These are phyloP conservation scores for Leptinotarsa juncta DNA, from an alignment of 2,888 invertebrate species.

Conservation along the genomic window DNA sequence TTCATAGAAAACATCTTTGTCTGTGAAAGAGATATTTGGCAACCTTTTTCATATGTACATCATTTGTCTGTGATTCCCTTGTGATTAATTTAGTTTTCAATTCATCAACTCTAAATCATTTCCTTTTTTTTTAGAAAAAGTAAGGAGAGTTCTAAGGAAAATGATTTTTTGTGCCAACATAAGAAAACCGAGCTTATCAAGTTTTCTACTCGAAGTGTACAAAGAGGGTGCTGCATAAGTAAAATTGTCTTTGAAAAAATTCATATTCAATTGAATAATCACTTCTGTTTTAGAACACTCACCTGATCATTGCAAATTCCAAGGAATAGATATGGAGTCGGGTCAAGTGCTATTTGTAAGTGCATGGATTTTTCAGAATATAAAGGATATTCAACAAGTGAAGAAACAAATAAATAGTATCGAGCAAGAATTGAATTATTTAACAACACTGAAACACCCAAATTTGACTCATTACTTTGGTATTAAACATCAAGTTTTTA, in stretches of 20 bases:
- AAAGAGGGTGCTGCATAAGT: conserved; percentile 83
- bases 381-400: conserved; percentile 55
- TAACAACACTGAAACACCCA: conserved; percentile 77
- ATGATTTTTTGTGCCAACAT: conserved; percentile 70
- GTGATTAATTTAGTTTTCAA: not conserved
- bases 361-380: conserved; percentile 77
- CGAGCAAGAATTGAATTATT: conserved; percentile 82
- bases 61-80: too few relatives aligned
- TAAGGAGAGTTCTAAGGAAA: conserved; percentile 69
- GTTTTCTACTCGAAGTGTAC: conserved; percentile 73
- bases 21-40: too few relatives aligned
- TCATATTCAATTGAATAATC: not conserved
- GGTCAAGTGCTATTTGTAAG: conserved; percentile 80
- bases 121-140: conserved; percentile 46
- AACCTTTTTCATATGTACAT: too few relatives aligned
- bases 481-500: conserved; percentile 73
- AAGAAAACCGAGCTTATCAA: conserved; percentile 69
- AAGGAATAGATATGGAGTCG: conserved; percentile 79
- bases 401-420: conserved; percentile 73
- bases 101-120: too few relatives aligned
- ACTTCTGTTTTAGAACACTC: conserved; percentile 73
- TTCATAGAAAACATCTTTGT: too few relatives aligned
- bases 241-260: conserved; percentile 45
- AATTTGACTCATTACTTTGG: conserved; percentile 82
- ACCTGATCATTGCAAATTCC: conserved; percentile 77